phyloP scores from a whole-genome alignment of 2,797 vertebrate species.

The Alcedo quadribrachys region DNA sequence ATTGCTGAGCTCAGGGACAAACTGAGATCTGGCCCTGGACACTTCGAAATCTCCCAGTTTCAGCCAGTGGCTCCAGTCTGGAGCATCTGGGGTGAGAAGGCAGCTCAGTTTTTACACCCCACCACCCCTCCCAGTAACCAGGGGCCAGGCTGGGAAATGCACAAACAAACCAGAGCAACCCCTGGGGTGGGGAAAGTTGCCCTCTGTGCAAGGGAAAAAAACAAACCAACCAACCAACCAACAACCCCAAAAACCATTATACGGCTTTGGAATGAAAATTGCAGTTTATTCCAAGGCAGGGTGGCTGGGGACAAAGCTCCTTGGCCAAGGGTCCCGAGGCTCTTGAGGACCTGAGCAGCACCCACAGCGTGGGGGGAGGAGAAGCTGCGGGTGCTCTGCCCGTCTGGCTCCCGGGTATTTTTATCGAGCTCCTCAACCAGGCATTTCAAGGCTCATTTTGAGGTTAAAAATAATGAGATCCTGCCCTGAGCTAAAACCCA shows the following conservation, averaged over 20 bases:
- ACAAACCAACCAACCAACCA: no score
- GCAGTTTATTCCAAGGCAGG: not conserved
- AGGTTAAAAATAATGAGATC: not conserved
- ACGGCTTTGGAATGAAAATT: slow-evolving; percentile 27
- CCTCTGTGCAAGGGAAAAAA: not conserved
- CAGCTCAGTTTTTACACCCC: rapidly evolving
- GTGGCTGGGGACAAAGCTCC: not conserved
- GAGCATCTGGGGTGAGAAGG: no score
- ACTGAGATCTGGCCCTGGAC: rapidly evolving
- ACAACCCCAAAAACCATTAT: not conserved
- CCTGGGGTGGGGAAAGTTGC: not conserved
- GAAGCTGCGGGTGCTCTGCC: not conserved
- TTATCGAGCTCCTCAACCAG: not conserved
- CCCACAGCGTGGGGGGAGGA: not conserved
- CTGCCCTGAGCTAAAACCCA: not conserved
- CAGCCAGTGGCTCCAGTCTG: rapidly evolving
- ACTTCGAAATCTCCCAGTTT: not conserved
- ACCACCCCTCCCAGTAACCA: not conserved
- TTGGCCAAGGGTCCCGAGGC: not conserved
- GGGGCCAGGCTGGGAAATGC: not conserved
- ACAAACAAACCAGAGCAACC: not conserved
- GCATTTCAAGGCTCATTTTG: not conserved
- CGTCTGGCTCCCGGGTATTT: not conserved
- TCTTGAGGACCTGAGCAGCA: not conserved
- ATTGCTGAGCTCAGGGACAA: not conserved